Conservation (phyloP, 2,888 invertebrate genomes). For the Physocephala rufipes region DNA sequence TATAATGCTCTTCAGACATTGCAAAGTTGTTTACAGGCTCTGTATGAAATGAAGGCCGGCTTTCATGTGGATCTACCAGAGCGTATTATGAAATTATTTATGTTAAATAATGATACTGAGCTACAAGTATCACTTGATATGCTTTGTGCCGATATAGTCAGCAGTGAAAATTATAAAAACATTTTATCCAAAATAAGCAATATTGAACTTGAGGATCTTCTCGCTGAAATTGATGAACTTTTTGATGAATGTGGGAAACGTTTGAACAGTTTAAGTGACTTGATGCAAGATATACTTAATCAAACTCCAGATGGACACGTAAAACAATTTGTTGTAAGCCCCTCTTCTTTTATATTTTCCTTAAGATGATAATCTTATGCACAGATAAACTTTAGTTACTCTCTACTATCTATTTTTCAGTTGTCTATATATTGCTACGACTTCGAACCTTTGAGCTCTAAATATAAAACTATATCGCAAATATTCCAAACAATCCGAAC, state of each 20-base stretch:
- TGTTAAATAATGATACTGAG: constrained; percentile 42
- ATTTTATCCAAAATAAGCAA: not conserved
- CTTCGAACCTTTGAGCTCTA: constrained; percentile 27
- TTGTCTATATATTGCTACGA: constrained; percentile 26
- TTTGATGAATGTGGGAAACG: constrained; percentile 40
- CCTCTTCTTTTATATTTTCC: too few species aligned
- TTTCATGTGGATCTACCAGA: constrained; percentile 41
- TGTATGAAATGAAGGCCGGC: constrained; percentile 33
- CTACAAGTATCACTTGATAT: constrained; percentile 37
- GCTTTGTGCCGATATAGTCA: constrained; percentile 26
- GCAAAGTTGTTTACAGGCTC: constrained; percentile 23
- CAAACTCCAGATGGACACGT: constrained; percentile 29
- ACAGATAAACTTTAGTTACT: not conserved
- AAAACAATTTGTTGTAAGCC: constrained; percentile 40
- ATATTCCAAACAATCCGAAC: constrained; percentile 34
- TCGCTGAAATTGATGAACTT: constrained; percentile 32
- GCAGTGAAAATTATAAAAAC: not conserved
- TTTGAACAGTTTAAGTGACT: constrained; percentile 25
- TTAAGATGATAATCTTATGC: too few species aligned
- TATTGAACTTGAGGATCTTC: constrained; percentile 19
- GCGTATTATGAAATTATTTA: constrained; percentile 41
- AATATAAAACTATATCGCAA: constrained; percentile 34
- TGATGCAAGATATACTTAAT: constrained; percentile 27
- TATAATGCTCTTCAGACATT: constrained; percentile 34
- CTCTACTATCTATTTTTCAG: not conserved